Base-by-base conservation (phyloP, 2,888 invertebrate genomes). In the Nasonia oneida region DNA sequence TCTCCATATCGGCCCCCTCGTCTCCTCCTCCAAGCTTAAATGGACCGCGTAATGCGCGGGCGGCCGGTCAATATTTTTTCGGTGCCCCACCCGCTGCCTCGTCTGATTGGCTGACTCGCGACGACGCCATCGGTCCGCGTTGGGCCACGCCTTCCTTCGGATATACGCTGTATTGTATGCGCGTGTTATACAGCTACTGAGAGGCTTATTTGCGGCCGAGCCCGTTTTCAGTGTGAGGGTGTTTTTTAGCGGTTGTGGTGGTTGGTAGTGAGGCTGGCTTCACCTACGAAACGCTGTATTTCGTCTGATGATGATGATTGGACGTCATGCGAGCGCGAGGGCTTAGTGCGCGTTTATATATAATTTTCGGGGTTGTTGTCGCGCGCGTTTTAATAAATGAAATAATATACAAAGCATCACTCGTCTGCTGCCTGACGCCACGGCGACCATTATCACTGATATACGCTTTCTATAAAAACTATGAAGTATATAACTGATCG, bases 21-120 rank as follows among this genome's bases (percentile, higher is more conserved):
- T 92, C 92, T 91, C 91, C 67, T 33, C n/a, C 50, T 33, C 90
- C 92, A 91, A 91, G 91, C 92, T 92, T 91, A 92, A 93, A 93
- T 93, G 93, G 93, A 92, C 92, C 92, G 91, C 91, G 91, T 91
- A 90, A 92, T 92, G 90, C 90, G 90, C 90, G 87, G 85, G 78
- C 88, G 88, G 87, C 89, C 91, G 93, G 93, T 92, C 93, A 92
- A 93, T 93, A 93, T 93, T 93, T 93, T 93, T 93, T 92, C 91
- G 88, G 8, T 18, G 33, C 78, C 80, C 83, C 70, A 71, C 75
- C 67, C 53, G 23, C 39, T 1, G 64, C 74, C 37, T 76, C 87
- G 80, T 2, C 10, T 50, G 84, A 87, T 90, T 90, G 90, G 90
- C 70, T 81, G 82, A 53, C n/a, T 53, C 42, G 18, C 84, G 85